phyloP scores from a whole-genome alignment of 2,888 invertebrate genomes.

The Synergus gifuensis region DNA sequence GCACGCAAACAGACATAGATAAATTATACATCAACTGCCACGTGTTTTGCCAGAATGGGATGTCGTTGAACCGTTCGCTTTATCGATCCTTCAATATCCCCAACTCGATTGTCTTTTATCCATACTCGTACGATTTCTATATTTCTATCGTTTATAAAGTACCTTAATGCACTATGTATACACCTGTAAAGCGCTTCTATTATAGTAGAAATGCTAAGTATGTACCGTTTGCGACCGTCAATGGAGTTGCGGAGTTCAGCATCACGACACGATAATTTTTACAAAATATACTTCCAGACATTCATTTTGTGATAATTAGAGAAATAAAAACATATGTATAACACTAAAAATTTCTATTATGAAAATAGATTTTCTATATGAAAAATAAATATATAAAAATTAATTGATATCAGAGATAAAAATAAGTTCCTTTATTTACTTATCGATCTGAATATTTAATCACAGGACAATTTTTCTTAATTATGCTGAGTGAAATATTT shows the following conservation, averaged over 20 bases:
- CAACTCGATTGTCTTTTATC: conserved; percentile 32
- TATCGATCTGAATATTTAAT: not conserved
- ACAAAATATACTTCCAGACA: not conserved
- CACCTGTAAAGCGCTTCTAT: not conserved
- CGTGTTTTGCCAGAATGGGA: conserved; percentile 46
- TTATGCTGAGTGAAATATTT: not conserved
- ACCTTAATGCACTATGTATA: not conserved
- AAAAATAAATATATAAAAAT: too few species aligned
- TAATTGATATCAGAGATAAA: too few species aligned
- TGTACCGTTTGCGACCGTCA: not conserved
- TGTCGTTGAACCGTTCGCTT: conserved; percentile 48
- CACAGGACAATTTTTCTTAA: not conserved
- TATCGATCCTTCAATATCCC: conserved; percentile 33
- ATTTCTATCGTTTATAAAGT: conserved; percentile 1
- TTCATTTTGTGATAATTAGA: too few species aligned
- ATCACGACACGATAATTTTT: not conserved
- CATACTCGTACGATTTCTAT: conserved; percentile 18
- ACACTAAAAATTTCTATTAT: too few species aligned
- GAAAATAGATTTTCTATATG: too few species aligned
- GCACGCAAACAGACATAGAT: conserved; percentile 40
- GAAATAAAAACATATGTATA: too few species aligned
- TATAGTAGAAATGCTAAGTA: not conserved
- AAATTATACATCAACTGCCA: conserved; percentile 45
- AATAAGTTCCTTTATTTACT: not conserved
- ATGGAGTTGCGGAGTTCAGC: not conserved